These are phyloP conservation scores for Planiliza haematocheilus DNA, from an alignment of 2,113 vertebrate species.

Conservation along the genomic window DNA sequence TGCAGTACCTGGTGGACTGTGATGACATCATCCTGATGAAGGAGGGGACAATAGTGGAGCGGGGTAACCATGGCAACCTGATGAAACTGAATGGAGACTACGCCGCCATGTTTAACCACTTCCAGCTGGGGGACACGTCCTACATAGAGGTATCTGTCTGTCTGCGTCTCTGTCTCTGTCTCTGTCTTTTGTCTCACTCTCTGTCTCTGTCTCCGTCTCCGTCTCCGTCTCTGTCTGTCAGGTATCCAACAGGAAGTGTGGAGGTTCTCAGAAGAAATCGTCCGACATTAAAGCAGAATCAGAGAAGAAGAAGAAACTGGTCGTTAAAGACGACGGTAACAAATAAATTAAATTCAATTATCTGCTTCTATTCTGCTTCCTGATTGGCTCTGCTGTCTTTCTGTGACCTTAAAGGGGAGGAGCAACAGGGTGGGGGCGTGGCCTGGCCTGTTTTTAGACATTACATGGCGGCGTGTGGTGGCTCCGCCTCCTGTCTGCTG, in stretches of 20 bases:
- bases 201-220: not conserved
- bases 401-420: slow-evolving; percentile 78
- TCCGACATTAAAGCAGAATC: slow-evolving; percentile 90
- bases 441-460: slow-evolving; percentile 89
- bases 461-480: slow-evolving; percentile 91
- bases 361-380: too few relatives aligned
- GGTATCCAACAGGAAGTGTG: slow-evolving; percentile 87
- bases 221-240: slow-evolving; percentile 46
- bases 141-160: slow-evolving; percentile 89
- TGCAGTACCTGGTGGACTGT: slow-evolving; percentile 92
- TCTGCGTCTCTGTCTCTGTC: not conserved
- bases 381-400: too few relatives aligned
- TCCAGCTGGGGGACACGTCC: slow-evolving; percentile 91
- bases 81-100: slow-evolving; percentile 93
- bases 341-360: too few relatives aligned
- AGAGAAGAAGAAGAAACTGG: slow-evolving; percentile 89
- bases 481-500: slow-evolving; percentile 87
- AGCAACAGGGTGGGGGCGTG: slow-evolving; percentile 90
- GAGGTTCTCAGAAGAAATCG: slow-evolving; percentile 89
- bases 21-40: slow-evolving; percentile 95
- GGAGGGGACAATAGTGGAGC: slow-evolving; percentile 91
- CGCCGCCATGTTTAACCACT: slow-evolving; percentile 92
- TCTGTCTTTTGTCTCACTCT: not conserved
- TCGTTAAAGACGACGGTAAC: slow-evolving; percentile 89
- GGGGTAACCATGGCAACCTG: slow-evolving; percentile 91